phyloP scores from a whole-genome alignment of 2,113 vertebrate species.

The Vimba vimba region DNA sequence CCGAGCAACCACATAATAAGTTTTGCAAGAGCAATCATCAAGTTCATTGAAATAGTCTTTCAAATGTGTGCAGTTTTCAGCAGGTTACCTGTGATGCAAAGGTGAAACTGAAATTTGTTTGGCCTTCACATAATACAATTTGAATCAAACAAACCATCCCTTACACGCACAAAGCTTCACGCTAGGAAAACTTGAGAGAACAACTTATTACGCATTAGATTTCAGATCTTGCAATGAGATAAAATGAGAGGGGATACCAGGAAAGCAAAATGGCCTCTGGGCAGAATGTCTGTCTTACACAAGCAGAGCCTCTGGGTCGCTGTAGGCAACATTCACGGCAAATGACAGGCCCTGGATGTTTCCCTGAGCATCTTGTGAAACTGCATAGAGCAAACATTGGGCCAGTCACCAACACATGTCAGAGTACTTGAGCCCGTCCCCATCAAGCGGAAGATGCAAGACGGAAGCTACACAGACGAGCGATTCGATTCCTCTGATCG shows the following conservation, averaged over 20 bases:
- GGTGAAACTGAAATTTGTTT: not conserved
- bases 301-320: constrained; percentile 77
- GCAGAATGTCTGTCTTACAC: constrained; percentile 80
- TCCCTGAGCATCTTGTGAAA: constrained; percentile 60
- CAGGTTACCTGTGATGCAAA: constrained; percentile 8
- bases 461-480: constrained; percentile 38
- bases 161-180: constrained; percentile 33
- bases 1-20: not conserved
- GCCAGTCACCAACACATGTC: constrained; percentile 71
- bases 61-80: not conserved
- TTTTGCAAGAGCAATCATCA: not conserved
- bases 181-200: constrained; percentile 23
- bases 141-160: constrained; percentile 5
- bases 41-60: not conserved
- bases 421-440: constrained; percentile 45
- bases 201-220: constrained; percentile 60
- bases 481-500: constrained; percentile 45
- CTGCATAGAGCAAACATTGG: constrained; percentile 61
- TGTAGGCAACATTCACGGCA: constrained; percentile 77
- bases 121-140: not conserved
- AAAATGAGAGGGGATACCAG: constrained; percentile 56
- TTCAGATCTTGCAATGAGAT: constrained; percentile 69
- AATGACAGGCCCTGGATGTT: constrained; percentile 76
- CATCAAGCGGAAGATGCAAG: constrained; percentile 28
- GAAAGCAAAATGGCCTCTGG: constrained; percentile 71